Percentiles rank a stretch among this genome's conserved stretches.
phyloP scores from a whole-genome alignment of 2,888 invertebrate genomes.

The Netelia inedita region DNA sequence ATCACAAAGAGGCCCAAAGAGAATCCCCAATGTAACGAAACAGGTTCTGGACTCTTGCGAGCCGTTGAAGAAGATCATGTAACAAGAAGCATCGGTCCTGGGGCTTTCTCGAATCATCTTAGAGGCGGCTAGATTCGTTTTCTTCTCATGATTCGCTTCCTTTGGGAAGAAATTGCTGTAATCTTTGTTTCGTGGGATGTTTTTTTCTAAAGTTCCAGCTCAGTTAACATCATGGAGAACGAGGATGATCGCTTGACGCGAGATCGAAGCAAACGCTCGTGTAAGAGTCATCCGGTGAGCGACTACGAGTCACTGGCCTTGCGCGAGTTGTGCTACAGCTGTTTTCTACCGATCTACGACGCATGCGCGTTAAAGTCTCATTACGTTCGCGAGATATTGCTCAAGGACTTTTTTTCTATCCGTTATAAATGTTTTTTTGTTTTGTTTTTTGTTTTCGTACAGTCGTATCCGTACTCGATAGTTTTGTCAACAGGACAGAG shows the following conservation, averaged over 20 bases:
- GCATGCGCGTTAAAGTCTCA: constrained; percentile 10
- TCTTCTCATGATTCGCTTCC: background rate
- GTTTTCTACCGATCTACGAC: constrained; percentile 7
- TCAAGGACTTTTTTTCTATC: constrained; percentile 10
- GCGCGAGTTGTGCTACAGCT: constrained; percentile 19
- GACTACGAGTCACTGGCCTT: constrained; percentile 48
- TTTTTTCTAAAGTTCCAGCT: too few relatives aligned
- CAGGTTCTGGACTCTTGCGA: too few relatives aligned
- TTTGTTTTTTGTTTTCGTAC: background rate
- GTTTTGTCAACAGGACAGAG: too few relatives aligned
- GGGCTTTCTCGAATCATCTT: too few relatives aligned
- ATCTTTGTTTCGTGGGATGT: too few relatives aligned
- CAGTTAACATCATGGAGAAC: too few relatives aligned
- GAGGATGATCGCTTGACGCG: constrained; percentile 15
- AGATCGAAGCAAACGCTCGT: constrained; percentile 17
- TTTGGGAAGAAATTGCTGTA: background rate
- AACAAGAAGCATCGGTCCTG: too few relatives aligned
- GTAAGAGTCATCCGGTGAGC: constrained; percentile 4
- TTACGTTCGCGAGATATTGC: constrained; percentile 6
- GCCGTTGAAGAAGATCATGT: too few relatives aligned
- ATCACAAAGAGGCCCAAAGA: background rate
- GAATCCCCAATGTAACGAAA: constrained; percentile 22
- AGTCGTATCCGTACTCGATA: background rate
- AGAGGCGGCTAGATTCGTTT: background rate
- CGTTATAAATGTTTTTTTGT: constrained; percentile 4